These are phyloP conservation scores for Agrochola macilenta DNA, from an alignment of 2,888 invertebrate species.

Conservation along the genomic window DNA sequence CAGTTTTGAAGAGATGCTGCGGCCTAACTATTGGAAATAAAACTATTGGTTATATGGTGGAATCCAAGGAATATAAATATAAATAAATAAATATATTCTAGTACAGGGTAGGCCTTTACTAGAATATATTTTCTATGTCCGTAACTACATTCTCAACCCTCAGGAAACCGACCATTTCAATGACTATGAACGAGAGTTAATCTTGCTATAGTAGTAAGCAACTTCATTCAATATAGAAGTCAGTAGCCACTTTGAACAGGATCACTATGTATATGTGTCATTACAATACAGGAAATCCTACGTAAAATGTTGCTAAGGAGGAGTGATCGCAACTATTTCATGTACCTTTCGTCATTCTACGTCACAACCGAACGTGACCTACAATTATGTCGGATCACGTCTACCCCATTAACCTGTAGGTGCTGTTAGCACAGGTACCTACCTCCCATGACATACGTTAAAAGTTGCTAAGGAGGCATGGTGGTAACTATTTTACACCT, in stretches of 20 bases:
- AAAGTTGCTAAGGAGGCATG: slow-evolving; percentile 16
- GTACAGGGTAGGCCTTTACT: no score
- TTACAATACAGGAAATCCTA: no score
- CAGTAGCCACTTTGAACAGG: not conserved
- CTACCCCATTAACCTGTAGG: not conserved
- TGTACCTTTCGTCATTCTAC: not conserved
- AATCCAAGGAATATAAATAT: not conserved
- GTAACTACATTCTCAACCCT: not conserved
- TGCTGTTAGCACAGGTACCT: slow-evolving; percentile 15
- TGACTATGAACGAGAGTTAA: not conserved
- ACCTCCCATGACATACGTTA: no score
- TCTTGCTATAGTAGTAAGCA: not conserved
- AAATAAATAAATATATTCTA: no score
- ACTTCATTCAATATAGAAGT: not conserved
- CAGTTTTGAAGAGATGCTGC: not conserved
- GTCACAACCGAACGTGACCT: slow-evolving; percentile 25
- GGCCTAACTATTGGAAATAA: not conserved
- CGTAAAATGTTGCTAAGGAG: no score
- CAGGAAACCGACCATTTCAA: not conserved
- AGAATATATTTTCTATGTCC: not conserved
- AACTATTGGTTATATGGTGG: no score
- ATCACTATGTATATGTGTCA: no score
- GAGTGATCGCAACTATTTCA: slow-evolving; percentile 9
- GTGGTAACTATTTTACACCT: slow-evolving; percentile 17
- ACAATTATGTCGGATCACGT: slow-evolving; percentile 13